These are phyloP conservation scores for Drosophila nikananu DNA, from an alignment of 1,140 invertebrate species.

Conservation along the genomic window DNA sequence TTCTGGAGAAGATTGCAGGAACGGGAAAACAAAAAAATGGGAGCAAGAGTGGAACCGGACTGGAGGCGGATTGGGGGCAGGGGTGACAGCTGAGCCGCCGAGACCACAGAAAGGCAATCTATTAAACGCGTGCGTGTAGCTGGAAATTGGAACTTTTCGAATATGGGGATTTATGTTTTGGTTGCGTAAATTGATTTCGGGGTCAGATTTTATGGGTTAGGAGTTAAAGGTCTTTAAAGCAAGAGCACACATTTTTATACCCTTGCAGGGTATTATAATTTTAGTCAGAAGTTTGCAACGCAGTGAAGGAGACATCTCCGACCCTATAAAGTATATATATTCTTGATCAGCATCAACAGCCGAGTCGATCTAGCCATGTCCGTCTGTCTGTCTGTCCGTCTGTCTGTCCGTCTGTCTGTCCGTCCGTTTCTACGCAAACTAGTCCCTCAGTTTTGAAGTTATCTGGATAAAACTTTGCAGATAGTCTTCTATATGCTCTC, in stretches of 20 bases:
- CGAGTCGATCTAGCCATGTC: too few relatives aligned
- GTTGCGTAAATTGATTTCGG: slow-evolving; percentile 44
- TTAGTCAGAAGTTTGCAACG: too few relatives aligned
- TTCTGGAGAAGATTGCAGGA: slow-evolving; percentile 27
- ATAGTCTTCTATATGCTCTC: too few relatives aligned
- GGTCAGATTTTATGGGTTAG: slow-evolving; percentile 22
- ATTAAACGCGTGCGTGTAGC: slow-evolving; percentile 51
- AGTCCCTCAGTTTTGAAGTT: too few relatives aligned
- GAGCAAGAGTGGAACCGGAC: not conserved
- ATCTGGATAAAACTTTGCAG: too few relatives aligned
- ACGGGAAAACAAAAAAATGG: not conserved
- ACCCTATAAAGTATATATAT: too few relatives aligned
- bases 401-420: too few relatives aligned
- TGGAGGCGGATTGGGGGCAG: not conserved
- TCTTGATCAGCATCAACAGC: too few relatives aligned
- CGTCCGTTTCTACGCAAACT: too few relatives aligned
- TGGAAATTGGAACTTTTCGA: slow-evolving; percentile 43
- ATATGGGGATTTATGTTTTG: slow-evolving; percentile 50
- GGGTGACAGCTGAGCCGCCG: slow-evolving; percentile 57
- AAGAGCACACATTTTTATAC: not conserved
- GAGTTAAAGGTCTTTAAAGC: slow-evolving; percentile 13
- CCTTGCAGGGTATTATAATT: too few relatives aligned
- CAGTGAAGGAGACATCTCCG: too few relatives aligned
- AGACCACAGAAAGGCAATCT: slow-evolving; percentile 60
- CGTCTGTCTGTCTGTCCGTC: too few relatives aligned